Evolutionary conservation across 1,140 invertebrate species (phyloP).

Genomic region (Aphelinus atriplicis): DNA sequence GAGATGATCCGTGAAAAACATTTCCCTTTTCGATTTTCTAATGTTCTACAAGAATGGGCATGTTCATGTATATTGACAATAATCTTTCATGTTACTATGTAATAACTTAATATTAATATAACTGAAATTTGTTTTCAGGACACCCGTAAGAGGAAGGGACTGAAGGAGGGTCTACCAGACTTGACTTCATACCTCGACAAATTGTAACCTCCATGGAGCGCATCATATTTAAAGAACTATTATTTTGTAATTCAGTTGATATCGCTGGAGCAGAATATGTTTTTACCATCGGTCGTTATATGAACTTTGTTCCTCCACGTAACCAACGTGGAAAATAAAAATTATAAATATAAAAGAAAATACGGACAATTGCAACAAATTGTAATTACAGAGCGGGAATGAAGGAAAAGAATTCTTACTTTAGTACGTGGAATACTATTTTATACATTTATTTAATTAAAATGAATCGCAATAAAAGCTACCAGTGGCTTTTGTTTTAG

Average conservation of each 20-base stretch:
- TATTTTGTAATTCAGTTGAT: slow-evolving; percentile 64
- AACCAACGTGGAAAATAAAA: slow-evolving; percentile 48
- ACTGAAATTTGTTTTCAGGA: slow-evolving; percentile 72
- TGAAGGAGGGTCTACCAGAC: slow-evolving; percentile 97
- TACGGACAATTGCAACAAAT: slow-evolving; percentile 50
- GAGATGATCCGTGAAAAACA: too few species aligned
- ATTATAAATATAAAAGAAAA: slow-evolving; percentile 48
- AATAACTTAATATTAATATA: slow-evolving; percentile 35
- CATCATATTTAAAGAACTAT: slow-evolving; percentile 63
- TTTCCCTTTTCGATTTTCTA: too few species aligned
- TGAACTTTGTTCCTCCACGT: slow-evolving; percentile 58
- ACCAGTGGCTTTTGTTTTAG: slow-evolving; percentile 52
- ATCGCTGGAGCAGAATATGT: slow-evolving; percentile 54
- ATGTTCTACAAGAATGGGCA: too few species aligned
- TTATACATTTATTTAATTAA: slow-evolving; percentile 63
- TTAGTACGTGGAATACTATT: slow-evolving; percentile 54
- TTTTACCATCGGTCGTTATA: slow-evolving; percentile 55
- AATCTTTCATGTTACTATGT: not conserved
- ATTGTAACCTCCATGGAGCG: slow-evolving; percentile 76
- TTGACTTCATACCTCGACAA: slow-evolving; percentile 93
- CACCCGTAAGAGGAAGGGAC: slow-evolving; percentile 98
- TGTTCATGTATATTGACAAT: not conserved
- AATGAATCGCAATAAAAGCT: slow-evolving; percentile 45
- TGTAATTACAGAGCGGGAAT: slow-evolving; percentile 52
- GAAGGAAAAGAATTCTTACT: slow-evolving; percentile 44